Evolutionary conservation across 2,888 invertebrate species (phyloP).

Genomic region (Cetonia aurata): DNA sequence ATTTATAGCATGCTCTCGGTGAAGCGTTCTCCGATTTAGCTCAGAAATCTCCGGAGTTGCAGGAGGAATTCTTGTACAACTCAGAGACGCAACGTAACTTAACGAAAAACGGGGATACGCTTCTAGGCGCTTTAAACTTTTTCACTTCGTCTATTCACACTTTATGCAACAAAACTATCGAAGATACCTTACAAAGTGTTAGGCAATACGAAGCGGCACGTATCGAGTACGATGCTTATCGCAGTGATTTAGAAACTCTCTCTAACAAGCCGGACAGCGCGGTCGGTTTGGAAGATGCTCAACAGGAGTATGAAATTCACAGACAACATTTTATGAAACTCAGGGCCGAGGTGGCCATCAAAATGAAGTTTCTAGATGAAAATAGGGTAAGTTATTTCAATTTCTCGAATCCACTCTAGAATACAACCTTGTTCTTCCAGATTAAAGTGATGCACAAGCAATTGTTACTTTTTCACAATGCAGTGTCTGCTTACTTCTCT

Average conservation of each 20-base stretch:
- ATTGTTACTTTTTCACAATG: constrained; percentile 94
- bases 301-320: constrained; percentile 85
- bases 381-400: constrained; percentile 80
- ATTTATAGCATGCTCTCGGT: constrained; percentile 85
- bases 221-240: constrained; percentile 98
- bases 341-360: constrained; percentile 93
- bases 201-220: constrained; percentile 82
- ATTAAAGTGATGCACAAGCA: constrained; percentile 99
- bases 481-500: constrained; percentile 96
- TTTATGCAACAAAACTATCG: constrained; percentile 97
- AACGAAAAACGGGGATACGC: constrained; percentile 92
- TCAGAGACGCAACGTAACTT: constrained; percentile 95
- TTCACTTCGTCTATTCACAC: constrained; percentile 97
- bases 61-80: constrained; percentile 95
- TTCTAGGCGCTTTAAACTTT: constrained; percentile 94
- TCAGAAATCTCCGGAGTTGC: constrained; percentile 95
- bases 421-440: constrained; percentile 68
- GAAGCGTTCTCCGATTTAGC: constrained; percentile 96
- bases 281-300: constrained; percentile 81
- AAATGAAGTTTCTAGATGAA: constrained; percentile 96
- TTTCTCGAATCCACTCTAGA: not conserved
- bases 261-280: constrained; percentile 74
- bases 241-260: constrained; percentile 90
- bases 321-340: constrained; percentile 93
- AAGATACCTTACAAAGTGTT: constrained; percentile 88